Percentiles rank a stretch among this genome's conserved stretches.
Conservation (phyloP, 2,888 invertebrate species). For the Ectemnius cavifrons region DNA sequence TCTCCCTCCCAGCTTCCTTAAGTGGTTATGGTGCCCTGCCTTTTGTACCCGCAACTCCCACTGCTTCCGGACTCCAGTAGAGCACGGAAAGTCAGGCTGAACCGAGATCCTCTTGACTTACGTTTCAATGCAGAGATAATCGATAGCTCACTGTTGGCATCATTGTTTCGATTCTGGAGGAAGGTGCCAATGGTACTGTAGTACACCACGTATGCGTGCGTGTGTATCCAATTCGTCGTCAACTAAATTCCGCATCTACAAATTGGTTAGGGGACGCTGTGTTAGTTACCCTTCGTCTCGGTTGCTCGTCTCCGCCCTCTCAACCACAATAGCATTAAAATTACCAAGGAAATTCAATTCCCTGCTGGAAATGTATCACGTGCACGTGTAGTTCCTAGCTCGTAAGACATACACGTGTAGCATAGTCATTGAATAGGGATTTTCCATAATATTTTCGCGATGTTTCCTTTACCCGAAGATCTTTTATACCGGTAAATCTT, state of each 20-base stretch:
- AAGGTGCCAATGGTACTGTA: too few species aligned
- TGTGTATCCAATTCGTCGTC: conserved; percentile 47
- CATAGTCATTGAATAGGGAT: too few species aligned
- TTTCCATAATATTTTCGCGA: too few species aligned
- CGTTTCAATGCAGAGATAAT: too few species aligned
- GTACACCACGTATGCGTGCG: too few species aligned
- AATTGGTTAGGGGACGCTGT: conserved; percentile 51
- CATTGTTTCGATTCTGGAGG: too few species aligned
- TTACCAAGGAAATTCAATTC: conserved; percentile 76
- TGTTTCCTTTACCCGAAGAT: too few species aligned
- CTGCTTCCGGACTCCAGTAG: conserved; percentile 55
- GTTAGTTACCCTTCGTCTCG: conserved; percentile 64
- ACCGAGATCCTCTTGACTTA: conserved; percentile 31
- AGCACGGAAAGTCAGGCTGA: conserved; percentile 64
- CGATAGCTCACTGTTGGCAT: too few species aligned
- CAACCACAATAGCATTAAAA: conserved; percentile 75
- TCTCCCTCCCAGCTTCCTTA: conserved; percentile 68
- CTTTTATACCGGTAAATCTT: too few species aligned
- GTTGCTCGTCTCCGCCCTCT: conserved; percentile 48
- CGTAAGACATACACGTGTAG: conserved; percentile 33
- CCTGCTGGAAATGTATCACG: conserved; percentile 71
- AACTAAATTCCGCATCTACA: conserved; percentile 56
- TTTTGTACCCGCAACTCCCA: conserved; percentile 67
- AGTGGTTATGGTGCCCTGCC: conserved; percentile 76
- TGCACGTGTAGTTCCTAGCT: conserved; percentile 50